Conservation (phyloP, 2,797 vertebrate species). For the Helarctos malayanus region DNA sequence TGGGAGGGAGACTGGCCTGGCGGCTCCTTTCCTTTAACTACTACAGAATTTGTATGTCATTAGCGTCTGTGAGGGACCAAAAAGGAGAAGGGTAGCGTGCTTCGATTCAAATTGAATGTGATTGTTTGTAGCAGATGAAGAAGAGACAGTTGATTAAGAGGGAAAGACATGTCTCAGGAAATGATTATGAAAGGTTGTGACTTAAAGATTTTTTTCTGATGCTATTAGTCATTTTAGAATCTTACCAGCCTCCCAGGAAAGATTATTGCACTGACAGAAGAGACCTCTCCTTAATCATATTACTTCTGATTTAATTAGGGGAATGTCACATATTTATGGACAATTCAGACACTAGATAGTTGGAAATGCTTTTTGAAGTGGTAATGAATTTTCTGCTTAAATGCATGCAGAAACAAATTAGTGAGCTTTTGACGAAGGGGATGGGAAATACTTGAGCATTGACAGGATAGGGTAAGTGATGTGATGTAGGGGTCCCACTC, state of each 20-base stretch:
- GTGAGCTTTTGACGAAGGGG: not conserved
- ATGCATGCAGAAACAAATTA: not conserved
- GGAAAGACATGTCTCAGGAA: not conserved
- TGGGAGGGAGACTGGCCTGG: not conserved
- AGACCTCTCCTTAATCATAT: not conserved
- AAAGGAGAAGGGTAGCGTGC: not conserved
- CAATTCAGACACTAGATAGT: not conserved
- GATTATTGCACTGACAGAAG: constrained; percentile 6
- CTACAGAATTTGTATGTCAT: constrained; percentile 46
- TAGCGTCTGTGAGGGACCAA: not conserved
- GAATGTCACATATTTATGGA: not conserved
- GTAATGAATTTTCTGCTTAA: constrained; percentile 3
- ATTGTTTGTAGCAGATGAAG: not conserved
- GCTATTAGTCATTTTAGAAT: not conserved
- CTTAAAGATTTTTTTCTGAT: constrained; percentile 49
- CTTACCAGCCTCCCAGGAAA: not conserved
- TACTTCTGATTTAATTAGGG: constrained; percentile 36
- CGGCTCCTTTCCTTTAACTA: not conserved
- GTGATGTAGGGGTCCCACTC: too few species aligned
- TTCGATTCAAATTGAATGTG: not conserved
- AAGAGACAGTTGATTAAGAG: not conserved
- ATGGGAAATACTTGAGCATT: not conserved
- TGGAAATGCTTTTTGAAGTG: constrained; percentile 11
- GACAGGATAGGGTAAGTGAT: not conserved
- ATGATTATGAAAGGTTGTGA: not conserved